Evolutionary conservation across 2,888 invertebrate species (phyloP).

Genomic region (Mythimna vitellina): DNA sequence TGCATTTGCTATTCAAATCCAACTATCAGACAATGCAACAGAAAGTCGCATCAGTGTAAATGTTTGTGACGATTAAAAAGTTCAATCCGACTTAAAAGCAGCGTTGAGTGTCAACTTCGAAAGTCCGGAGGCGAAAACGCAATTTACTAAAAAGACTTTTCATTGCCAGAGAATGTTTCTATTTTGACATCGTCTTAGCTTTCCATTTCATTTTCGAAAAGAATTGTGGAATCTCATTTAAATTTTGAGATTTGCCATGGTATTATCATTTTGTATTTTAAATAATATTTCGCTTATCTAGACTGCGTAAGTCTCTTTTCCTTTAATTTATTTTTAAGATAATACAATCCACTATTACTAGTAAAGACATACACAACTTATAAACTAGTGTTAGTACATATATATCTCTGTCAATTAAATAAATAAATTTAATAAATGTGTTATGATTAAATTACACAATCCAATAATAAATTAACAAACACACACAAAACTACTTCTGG

Average conservation of each 20-base stretch:
- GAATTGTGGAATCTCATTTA: conserved; percentile 3
- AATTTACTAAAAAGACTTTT: conserved; percentile 70
- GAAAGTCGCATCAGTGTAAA: conserved; percentile 35
- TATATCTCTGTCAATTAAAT: too few relatives aligned
- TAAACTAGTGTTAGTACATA: too few relatives aligned
- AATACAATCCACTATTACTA: too few relatives aligned
- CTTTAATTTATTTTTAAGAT: too few relatives aligned
- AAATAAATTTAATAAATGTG: too few relatives aligned
- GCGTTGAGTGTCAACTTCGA: conserved; percentile 59
- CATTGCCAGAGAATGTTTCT: conserved; percentile 55
- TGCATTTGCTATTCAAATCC: conserved; percentile 29
- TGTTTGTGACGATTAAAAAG: conserved; percentile 51
- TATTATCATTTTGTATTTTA: neutral
- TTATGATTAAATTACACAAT: too few relatives aligned
- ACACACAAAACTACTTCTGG: too few relatives aligned
- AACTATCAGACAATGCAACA: conserved; percentile 28
- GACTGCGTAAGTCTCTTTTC: neutral
- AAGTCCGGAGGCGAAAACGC: conserved; percentile 61
- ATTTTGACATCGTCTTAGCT: conserved; percentile 45
- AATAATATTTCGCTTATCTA: neutral
- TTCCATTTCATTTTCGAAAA: conserved; percentile 52
- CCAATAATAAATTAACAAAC: too few relatives aligned
- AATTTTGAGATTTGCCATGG: conserved; percentile 1
- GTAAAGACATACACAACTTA: too few relatives aligned
- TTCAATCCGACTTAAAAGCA: conserved; percentile 62